phyloP scores from a whole-genome alignment of 1,140 invertebrate genomes.

The Drosophila novamexicana region DNA sequence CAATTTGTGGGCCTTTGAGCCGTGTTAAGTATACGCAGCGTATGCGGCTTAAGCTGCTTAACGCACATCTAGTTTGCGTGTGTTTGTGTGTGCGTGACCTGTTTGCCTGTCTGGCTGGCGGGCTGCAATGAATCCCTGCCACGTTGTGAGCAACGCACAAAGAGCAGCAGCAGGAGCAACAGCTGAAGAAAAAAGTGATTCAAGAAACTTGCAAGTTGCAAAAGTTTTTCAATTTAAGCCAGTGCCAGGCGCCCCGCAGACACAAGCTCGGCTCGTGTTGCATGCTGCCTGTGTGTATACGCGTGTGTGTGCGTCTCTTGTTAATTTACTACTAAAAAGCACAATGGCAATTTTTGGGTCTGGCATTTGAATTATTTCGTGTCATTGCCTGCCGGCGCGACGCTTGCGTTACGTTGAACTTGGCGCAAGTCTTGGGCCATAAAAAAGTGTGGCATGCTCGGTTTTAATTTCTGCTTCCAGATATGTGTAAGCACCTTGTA shows the following conservation, averaged over 20 bases:
- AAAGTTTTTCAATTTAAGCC: constrained; percentile 79
- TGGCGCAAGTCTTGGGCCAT: neutral
- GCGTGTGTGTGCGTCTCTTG: constrained; percentile 38
- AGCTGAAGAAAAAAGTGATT: constrained; percentile 20
- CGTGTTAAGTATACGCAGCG: constrained; percentile 36
- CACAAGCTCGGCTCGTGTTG: constrained; percentile 6
- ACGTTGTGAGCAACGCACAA: constrained; percentile 49
- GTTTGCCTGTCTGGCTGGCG: constrained; percentile 37
- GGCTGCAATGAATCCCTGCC: constrained; percentile 63
- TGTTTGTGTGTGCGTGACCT: constrained; percentile 15
- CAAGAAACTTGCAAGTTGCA: constrained; percentile 65
- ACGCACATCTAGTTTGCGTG: constrained; percentile 23
- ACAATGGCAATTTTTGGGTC: constrained; percentile 52
- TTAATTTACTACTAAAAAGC: constrained; percentile 74
- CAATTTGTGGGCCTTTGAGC: constrained; percentile 4
- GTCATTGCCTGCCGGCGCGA: constrained; percentile 58
- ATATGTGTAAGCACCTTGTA: constrained; percentile 9
- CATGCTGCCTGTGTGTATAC: constrained; percentile 19
- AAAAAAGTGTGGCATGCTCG: constrained; percentile 6
- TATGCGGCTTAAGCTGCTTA: constrained; percentile 22
- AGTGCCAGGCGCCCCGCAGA: constrained; percentile 12
- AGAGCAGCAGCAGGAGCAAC: constrained; percentile 12
- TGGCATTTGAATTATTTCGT: constrained; percentile 67
- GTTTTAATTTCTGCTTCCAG: constrained; percentile 22
- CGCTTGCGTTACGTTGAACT: constrained; percentile 56